These are phyloP conservation scores for Oriolus oriolus DNA, from an alignment of 2,113 vertebrate genomes.

Conservation along the genomic window DNA sequence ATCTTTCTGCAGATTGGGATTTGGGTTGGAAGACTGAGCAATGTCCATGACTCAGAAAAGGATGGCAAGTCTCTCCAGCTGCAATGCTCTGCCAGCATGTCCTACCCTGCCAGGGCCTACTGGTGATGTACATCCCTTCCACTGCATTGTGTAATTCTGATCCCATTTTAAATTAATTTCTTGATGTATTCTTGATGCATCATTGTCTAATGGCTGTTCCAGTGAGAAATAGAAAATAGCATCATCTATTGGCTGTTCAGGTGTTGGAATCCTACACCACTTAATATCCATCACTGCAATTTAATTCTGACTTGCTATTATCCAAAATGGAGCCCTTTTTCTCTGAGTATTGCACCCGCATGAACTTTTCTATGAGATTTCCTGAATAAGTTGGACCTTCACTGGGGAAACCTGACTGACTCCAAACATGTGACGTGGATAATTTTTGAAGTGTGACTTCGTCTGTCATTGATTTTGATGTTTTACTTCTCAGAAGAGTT, in stretches of 20 bases:
- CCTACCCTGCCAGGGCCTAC: not conserved
- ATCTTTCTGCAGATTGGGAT: not conserved
- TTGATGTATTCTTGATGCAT: not conserved
- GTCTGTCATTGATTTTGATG: fast-evolving
- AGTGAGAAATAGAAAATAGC: not conserved
- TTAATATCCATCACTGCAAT: not conserved
- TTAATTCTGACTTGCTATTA: not conserved
- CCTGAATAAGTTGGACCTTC: not conserved
- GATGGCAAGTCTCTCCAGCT: not conserved
- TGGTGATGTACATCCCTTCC: not conserved
- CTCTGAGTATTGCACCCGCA: not conserved
- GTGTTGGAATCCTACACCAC: not conserved
- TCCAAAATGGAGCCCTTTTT: not conserved
- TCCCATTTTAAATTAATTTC: not conserved
- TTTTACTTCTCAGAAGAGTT: not conserved
- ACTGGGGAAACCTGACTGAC: not conserved
- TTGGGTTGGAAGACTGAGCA: not conserved
- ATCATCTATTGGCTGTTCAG: not conserved
- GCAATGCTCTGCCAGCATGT: not conserved
- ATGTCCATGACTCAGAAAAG: not conserved
- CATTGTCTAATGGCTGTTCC: not conserved
- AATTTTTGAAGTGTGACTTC: not conserved
- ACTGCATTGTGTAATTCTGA: not conserved
- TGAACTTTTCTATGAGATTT: not conserved
- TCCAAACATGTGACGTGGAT: not conserved